Evolutionary conservation across 2,888 invertebrate genomes (phyloP).

Genomic region (Drosophila subquinaria): DNA sequence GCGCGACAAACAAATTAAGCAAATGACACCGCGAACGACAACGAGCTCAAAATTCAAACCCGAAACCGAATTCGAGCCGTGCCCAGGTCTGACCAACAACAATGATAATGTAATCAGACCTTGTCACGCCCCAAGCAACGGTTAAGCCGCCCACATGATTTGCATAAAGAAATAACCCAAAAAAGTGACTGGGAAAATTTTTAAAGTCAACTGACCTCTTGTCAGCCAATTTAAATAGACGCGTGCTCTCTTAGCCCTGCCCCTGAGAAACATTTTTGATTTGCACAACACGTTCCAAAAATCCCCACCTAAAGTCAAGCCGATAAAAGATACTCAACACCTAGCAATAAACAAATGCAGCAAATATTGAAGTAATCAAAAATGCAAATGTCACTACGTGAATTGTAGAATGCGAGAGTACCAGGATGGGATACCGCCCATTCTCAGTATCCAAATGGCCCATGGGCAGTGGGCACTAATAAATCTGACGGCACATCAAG

Average conservation of each 20-base stretch:
- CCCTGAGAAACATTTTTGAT: constrained; percentile 53
- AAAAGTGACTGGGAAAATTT: constrained; percentile 34
- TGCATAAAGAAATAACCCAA: constrained; percentile 68
- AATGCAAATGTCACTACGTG: constrained; percentile 73
- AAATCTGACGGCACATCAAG: constrained; percentile 47
- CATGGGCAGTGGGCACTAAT: constrained; percentile 22
- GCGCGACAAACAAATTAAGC: constrained; percentile 54
- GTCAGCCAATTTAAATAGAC: constrained; percentile 37
- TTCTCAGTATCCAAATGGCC: neutral
- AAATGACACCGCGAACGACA: constrained; percentile 52
- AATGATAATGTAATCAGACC: constrained; percentile 44
- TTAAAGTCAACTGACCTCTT: constrained; percentile 61
- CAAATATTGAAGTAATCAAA: constrained; percentile 73
- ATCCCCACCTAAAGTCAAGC: constrained; percentile 10
- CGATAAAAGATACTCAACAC: constrained; percentile 26
- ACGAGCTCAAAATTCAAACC: constrained; percentile 13
- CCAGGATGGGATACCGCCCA: too few species aligned
- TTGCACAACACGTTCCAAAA: constrained; percentile 66
- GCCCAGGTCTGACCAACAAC: constrained; percentile 9
- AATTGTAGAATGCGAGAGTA: constrained; percentile 53
- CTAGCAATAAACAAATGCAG: constrained; percentile 50
- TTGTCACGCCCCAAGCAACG: constrained; percentile 33
- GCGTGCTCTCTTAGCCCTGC: constrained; percentile 2
- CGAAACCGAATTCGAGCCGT: neutral
- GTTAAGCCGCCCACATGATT: constrained; percentile 49